Evolutionary conservation across 37 sponge, comb jelly and placozoan genomes (phyloP).

Genomic region (Halisarca cf. caerulea): DNA sequence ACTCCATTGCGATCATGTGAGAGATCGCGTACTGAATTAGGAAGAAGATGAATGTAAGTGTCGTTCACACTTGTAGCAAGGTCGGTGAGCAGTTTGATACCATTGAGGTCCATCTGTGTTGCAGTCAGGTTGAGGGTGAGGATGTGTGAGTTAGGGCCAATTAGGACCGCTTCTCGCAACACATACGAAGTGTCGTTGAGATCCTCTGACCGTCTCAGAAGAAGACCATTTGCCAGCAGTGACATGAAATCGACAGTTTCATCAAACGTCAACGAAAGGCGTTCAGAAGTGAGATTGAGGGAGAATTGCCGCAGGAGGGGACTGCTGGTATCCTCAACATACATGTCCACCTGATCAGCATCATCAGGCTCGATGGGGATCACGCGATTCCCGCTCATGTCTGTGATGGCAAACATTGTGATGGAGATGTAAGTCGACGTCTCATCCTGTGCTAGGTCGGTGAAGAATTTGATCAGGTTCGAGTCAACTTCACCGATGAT

Average conservation of each 20-base stretch:
- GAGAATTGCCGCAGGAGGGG: conserved; percentile 66
- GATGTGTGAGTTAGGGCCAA: conserved; percentile 76
- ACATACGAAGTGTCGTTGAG: neutral
- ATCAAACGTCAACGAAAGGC: conserved; percentile 78
- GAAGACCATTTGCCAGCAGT: conserved; percentile 31
- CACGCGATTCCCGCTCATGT: conserved; percentile 75
- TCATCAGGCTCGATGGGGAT: conserved; percentile 32
- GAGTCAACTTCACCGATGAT: conserved; percentile 78
- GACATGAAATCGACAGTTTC: conserved; percentile 79
- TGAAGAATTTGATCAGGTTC: conserved; percentile 77
- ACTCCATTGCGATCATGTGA: conserved; percentile 56
- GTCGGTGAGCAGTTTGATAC: conserved; percentile 59
- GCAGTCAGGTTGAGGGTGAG: conserved; percentile 71
- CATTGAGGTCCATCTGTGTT: conserved; percentile 68
- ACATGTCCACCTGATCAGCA: conserved; percentile 53
- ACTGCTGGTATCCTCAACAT: conserved; percentile 52
- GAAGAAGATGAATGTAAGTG: conserved; percentile 50
- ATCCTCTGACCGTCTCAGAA: conserved; percentile 22
- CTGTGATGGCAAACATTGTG: conserved; percentile 37
- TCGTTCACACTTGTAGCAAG: conserved; percentile 60
- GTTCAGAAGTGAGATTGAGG: conserved; percentile 75
- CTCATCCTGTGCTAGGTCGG: conserved; percentile 38
- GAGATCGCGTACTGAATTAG: conserved; percentile 66
- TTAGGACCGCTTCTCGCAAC: conserved; percentile 31
- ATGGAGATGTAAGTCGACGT: conserved; percentile 60